Percentiles rank a stretch among this genome's conserved stretches.
Evolutionary conservation across 2,888 invertebrate genomes (phyloP).

Genomic region (Caenorhabditis japonica): DNA sequence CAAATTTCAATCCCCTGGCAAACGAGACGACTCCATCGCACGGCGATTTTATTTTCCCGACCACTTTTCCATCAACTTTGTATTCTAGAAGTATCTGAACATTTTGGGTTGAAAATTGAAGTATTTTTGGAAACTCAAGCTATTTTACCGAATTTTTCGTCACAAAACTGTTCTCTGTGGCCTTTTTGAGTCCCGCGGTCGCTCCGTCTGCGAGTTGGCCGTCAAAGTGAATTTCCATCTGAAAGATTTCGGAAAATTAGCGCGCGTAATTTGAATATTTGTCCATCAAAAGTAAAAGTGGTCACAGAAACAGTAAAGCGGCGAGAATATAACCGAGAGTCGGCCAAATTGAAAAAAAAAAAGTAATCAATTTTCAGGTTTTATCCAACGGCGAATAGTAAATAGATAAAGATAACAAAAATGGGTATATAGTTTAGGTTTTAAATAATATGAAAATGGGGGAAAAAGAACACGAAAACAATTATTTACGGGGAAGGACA

Average conservation of each 20-base stretch:
- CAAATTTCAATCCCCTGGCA: constrained; percentile 25
- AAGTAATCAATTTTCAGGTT: too few species aligned
- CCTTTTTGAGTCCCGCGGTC: constrained; percentile 42
- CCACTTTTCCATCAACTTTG: constrained; percentile 43
- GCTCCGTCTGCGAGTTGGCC: constrained; percentile 14
- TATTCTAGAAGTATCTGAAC: constrained; percentile 47
- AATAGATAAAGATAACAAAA: not conserved
- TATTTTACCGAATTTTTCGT: constrained; percentile 50
- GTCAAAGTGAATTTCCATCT: constrained; percentile 49
- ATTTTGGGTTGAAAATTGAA: not conserved
- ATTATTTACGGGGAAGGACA: not conserved
- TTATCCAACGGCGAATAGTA: too few species aligned
- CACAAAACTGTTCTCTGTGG: constrained; percentile 57
- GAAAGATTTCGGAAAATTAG: not conserved
- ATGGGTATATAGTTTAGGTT: not conserved
- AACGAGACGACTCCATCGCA: constrained; percentile 55
- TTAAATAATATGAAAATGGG: not conserved
- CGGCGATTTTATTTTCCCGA: constrained; percentile 42
- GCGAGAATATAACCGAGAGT: constrained; percentile 13
- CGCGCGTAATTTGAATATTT: not conserved
- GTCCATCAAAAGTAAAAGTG: too few species aligned
- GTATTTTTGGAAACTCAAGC: not conserved
- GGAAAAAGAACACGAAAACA: not conserved
- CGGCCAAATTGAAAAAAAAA: too few species aligned
- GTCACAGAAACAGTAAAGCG: too few species aligned